A percentile compares a stretch with the other conserved stretches of the same genome.
phyloP scores from a whole-genome alignment of 2,888 invertebrate species.

The Drosophila peninsularis region DNA sequence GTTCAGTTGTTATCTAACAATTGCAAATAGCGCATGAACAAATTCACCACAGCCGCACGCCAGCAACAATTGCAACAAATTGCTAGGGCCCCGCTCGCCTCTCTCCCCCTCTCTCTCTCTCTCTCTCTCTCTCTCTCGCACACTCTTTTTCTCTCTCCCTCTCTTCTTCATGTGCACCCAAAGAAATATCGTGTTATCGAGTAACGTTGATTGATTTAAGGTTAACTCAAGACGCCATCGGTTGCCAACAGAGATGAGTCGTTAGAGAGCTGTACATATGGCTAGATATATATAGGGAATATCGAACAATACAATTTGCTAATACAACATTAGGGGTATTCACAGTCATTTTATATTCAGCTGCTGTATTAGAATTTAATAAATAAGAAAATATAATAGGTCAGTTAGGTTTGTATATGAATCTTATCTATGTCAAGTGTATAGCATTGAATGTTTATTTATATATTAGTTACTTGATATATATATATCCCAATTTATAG shows the following conservation, averaged over 20 bases:
- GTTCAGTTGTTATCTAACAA: slow-evolving; percentile 70
- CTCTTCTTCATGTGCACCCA: slow-evolving; percentile 12
- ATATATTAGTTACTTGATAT: no score
- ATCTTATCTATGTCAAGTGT: background rate
- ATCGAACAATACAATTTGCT: slow-evolving; percentile 32
- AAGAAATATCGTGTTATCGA: slow-evolving; percentile 61
- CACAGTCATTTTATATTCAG: no score
- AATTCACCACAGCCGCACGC: slow-evolving; percentile 48
- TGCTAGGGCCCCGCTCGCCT: slow-evolving; percentile 1
- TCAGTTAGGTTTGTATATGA: no score
- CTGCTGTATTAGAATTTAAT: no score
- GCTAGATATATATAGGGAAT: slow-evolving; percentile 12
- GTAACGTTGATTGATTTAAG: slow-evolving; percentile 80
- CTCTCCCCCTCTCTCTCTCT: background rate
- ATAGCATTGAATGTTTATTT: no score
- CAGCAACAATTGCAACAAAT: slow-evolving; percentile 44
- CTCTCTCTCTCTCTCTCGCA: background rate
- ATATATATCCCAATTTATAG: no score
- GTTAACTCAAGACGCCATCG: slow-evolving; percentile 70
- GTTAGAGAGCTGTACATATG: slow-evolving; percentile 10
- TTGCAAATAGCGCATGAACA: slow-evolving; percentile 66
- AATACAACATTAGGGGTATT: slow-evolving; percentile 42
- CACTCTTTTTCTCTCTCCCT: background rate
- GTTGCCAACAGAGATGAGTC: slow-evolving; percentile 63
- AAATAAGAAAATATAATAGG: no score